phyloP scores from a whole-genome alignment of 2,888 invertebrate genomes.

The Cyaniris semiargus region DNA sequence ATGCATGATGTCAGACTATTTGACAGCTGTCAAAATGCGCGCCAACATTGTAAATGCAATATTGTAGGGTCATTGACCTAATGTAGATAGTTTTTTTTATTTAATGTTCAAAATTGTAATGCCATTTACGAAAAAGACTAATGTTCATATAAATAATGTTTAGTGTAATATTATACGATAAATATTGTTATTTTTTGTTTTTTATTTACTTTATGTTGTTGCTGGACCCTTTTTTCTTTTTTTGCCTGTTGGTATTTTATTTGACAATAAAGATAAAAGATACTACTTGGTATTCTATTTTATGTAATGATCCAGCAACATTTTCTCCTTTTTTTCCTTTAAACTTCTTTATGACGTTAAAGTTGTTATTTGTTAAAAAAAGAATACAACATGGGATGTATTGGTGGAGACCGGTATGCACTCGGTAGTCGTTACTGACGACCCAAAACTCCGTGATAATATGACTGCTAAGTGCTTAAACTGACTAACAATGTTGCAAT shows the following conservation, averaged over 20 bases:
- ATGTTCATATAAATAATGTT: constrained; percentile 61
- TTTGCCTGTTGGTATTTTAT: constrained; percentile 42
- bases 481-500: not conserved
- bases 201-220: constrained; percentile 47
- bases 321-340: not conserved
- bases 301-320: not conserved
- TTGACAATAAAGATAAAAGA: too few species aligned
- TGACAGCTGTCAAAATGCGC: constrained; percentile 36
- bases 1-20: constrained; percentile 25
- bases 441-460: too few species aligned
- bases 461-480: not conserved
- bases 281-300: too few species aligned
- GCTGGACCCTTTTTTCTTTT: constrained; percentile 43
- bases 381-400: not conserved
- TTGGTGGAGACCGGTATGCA: not conserved
- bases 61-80: constrained; percentile 30
- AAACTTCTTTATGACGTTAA: not conserved
- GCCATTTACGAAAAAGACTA: constrained; percentile 78
- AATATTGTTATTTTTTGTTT: constrained; percentile 49
- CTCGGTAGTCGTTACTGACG: too few species aligned
- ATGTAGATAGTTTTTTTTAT: constrained; percentile 55
- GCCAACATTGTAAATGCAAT: constrained; percentile 30
- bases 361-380: not conserved
- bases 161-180: constrained; percentile 57
- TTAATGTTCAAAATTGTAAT: constrained; percentile 77